Evolutionary conservation across 2,113 vertebrate genomes (phyloP), one percentile per base, ranked within the genome.

Genomic region (Perognathus longimembris): DNA sequence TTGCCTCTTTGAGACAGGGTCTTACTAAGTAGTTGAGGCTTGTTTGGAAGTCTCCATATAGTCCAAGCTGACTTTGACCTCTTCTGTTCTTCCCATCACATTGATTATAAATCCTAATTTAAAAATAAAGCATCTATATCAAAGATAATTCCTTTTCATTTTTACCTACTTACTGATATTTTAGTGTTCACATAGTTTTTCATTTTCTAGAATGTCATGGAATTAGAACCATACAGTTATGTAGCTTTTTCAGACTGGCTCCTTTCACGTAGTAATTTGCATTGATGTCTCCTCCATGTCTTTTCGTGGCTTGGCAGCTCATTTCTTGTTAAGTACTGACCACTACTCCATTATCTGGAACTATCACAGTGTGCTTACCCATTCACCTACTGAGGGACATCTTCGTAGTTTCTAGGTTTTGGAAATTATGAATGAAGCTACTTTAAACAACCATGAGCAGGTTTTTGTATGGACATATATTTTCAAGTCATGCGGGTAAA

Each of bases 241-340:
- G 22, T 71, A 28, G 26, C 20, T 7, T 85, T 63, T 83, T 63
- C 67, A 83, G 38, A 88, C 77, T 89, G 79, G 18, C 54, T 64
- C 28, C n/a, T 93, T 84, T 71, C 15, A 78, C n/a, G 40, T 89
- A 50, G n/a, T 77, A 83, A 54, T 81, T 74, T 88, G 32, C 64
- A 77, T 63, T 83, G 45, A 75, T 75, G 10, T 70, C 83, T 88
- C 24, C 3, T 66, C 50, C 6, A 20, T 69, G 14, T 70, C 45
- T 82, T 93, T 69, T 38, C 54, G 18, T 83, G 70, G 32, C 18
- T 75, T 59, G 36, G 61, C 63, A 50, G 10, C n/a, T 70, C 18
- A 28, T 84, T 84, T 78, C 63, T 83, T 89, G 57, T 84, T 78
- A 50, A 84, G 21, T 78, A 64, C 28, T 24, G 12, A 89, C n/a